phyloP scores from a whole-genome alignment of 2,888 invertebrate genomes.

The Eulithis testata region DNA sequence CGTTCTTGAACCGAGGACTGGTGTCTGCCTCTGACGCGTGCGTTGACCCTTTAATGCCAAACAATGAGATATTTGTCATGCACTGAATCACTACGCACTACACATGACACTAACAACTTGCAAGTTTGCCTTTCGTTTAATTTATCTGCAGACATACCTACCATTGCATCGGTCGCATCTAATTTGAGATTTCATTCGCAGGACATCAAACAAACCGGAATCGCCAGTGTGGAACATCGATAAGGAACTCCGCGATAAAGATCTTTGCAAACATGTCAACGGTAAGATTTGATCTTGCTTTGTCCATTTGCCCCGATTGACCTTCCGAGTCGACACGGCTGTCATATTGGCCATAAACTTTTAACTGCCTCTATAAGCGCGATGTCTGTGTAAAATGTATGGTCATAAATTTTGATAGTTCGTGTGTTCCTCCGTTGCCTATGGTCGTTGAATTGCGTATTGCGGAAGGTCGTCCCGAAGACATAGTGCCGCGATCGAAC shows the following conservation, averaged over 20 bases:
- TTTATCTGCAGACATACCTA: constrained; percentile 14
- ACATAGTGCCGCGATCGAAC: constrained; percentile 62
- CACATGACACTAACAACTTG: constrained; percentile 44
- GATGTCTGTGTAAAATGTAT: constrained; percentile 37
- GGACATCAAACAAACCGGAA: constrained; percentile 74
- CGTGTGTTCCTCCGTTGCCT: constrained; percentile 41
- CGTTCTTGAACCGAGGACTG: constrained; percentile 67
- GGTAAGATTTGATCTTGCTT: constrained; percentile 62
- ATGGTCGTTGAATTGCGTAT: constrained; percentile 54
- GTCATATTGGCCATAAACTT: constrained; percentile 46
- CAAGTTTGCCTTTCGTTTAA: constrained; percentile 42
- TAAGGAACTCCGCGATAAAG: constrained; percentile 72
- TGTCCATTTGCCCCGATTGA: constrained; percentile 29
- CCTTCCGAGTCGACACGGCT: constrained; percentile 39
- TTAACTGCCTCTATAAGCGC: constrained; percentile 46
- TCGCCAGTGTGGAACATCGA: constrained; percentile 76
- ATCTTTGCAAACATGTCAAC: constrained; percentile 73
- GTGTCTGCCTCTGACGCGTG: constrained; percentile 59
- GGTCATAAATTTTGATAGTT: constrained; percentile 41
- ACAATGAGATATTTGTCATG: constrained; percentile 69
- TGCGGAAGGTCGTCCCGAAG: constrained; percentile 68
- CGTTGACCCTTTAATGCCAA: constrained; percentile 74
- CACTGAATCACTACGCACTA: constrained; percentile 57
- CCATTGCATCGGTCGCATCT: constrained; percentile 22
- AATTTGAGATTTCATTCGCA: constrained; percentile 54